Evolutionary conservation across 2,113 vertebrate genomes (phyloP).

Genomic region (Panurus biarmicus): DNA sequence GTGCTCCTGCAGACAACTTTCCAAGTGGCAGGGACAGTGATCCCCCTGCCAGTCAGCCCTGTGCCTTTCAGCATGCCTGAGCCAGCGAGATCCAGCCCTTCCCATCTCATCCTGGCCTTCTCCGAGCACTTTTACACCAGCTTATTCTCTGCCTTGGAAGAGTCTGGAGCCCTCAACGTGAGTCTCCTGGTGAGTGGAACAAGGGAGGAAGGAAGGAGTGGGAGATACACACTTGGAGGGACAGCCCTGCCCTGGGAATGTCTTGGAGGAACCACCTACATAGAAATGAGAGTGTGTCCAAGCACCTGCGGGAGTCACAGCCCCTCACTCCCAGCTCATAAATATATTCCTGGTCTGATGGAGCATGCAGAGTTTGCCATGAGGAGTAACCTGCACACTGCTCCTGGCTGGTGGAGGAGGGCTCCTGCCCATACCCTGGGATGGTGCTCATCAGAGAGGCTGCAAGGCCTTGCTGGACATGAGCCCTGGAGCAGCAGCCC

Average conservation of each 20-base stretch:
- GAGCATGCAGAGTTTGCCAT: not conserved
- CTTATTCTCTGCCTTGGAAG: constrained; percentile 22
- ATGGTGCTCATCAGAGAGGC: not conserved
- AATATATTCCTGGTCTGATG: not conserved
- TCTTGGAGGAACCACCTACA: not conserved
- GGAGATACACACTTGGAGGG: not conserved
- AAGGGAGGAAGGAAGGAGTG: not conserved
- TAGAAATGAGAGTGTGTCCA: fast-evolving
- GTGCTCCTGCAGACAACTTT: not conserved
- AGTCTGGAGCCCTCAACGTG: constrained; percentile 25
- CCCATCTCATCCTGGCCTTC: constrained; percentile 34
- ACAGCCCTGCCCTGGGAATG: not conserved
- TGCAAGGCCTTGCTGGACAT: fast-evolving
- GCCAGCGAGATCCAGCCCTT: not conserved
- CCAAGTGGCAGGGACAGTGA: not conserved
- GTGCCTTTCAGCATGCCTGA: not conserved
- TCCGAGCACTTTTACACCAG: constrained; percentile 26
- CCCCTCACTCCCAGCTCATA: fast-evolving
- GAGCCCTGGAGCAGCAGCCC: not conserved
- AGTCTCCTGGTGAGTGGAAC: constrained; percentile 12
- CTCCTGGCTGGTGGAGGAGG: not conserved
- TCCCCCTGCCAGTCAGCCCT: constrained; percentile 21
- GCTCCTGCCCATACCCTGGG: fast-evolving
- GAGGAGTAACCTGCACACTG: not conserved
- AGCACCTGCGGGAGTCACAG: fast-evolving